phyloP scores from a whole-genome alignment of 2,888 invertebrate genomes.

The Xestia ashworthii region DNA sequence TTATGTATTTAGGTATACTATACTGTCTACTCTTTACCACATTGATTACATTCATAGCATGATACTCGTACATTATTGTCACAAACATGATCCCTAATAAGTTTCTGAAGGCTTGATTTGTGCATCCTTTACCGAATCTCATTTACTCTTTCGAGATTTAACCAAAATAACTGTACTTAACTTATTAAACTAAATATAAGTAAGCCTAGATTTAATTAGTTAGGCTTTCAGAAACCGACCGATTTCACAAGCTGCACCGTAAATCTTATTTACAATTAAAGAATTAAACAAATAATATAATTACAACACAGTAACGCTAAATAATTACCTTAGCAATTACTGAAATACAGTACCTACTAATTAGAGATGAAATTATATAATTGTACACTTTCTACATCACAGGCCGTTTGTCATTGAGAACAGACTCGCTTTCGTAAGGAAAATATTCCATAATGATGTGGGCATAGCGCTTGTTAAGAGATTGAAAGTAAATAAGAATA shows the following conservation, averaged over 20 bases:
- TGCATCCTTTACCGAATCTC: not conserved
- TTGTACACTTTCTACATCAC: constrained; percentile 54
- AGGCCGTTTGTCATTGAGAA: constrained; percentile 36
- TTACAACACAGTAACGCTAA: constrained; percentile 1
- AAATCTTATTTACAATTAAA: constrained; percentile 18
- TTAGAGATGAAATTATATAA: constrained; percentile 47
- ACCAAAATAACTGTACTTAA: not conserved
- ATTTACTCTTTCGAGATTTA: not conserved
- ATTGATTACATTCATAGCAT: too few species aligned
- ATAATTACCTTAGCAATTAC: constrained; percentile 17
- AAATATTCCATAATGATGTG: constrained; percentile 27
- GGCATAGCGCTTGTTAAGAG: not conserved
- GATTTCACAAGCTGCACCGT: not conserved
- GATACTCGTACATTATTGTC: too few species aligned
- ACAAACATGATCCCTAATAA: too few species aligned
- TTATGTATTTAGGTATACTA: too few species aligned
- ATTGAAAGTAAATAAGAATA: constrained; percentile 19
- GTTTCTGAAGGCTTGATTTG: too few species aligned
- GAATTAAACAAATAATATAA: not conserved
- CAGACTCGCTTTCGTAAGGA: constrained; percentile 33
- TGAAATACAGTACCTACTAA: constrained; percentile 39
- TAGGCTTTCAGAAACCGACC: not conserved
- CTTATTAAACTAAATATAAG: not conserved
- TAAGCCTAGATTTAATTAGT: not conserved
- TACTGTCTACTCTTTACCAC: too few species aligned